Conservation (phyloP, 64 coral and sea anemone genomes). For the Hydrozoanthus tunicans region DNA sequence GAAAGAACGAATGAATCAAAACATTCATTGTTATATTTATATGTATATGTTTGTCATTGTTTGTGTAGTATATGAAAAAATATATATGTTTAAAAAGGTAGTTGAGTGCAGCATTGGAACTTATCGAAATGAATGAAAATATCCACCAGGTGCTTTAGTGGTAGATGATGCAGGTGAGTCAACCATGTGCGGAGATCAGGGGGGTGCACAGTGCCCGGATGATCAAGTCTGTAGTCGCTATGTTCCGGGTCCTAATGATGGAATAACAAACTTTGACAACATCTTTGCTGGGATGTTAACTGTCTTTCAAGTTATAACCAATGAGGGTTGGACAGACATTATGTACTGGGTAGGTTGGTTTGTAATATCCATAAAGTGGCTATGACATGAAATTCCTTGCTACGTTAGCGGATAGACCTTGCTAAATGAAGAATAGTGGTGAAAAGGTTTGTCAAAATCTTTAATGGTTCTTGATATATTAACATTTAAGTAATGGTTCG, state of each 20-base stretch:
- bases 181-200: slow-evolving; percentile 51
- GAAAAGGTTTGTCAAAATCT: no score
- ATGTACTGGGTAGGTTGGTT: slow-evolving; percentile 93
- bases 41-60: no score
- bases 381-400: no score
- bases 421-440: no score
- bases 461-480: no score
- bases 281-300: slow-evolving; percentile 91
- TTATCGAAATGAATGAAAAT: background rate
- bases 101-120: background rate
- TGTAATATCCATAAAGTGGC: background rate
- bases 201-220: slow-evolving; percentile 9
- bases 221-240: background rate
- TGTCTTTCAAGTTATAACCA: slow-evolving; percentile 99
- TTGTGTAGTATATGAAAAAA: no score
- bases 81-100: no score
- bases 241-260: slow-evolving; percentile 87
- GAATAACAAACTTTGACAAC: slow-evolving; percentile 97
- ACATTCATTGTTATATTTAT: no score
- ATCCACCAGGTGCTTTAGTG: background rate
- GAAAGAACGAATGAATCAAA: no score
- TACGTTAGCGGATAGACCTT: no score
- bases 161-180: slow-evolving; percentile 8
- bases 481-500: no score
- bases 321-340: slow-evolving; percentile 98